Conservation (phyloP, 2,888 invertebrate species). For the Nipponacmea schrenckii region DNA sequence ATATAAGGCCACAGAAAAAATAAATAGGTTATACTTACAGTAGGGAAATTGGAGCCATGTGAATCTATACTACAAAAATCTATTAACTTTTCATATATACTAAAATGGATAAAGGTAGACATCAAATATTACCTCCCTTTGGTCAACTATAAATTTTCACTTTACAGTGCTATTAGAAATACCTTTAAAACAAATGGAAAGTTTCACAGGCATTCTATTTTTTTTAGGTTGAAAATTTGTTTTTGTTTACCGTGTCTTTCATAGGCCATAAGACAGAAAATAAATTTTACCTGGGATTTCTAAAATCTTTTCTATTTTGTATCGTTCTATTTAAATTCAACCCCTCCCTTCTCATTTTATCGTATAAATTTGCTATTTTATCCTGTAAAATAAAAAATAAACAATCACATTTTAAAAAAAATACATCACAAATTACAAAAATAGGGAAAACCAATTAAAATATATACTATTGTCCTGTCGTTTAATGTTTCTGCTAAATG, state of each 20-base stretch:
- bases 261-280: no score
- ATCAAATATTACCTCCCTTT: no score
- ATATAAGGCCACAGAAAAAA: conserved; percentile 5
- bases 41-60: conserved; percentile 94
- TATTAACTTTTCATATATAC: conserved; percentile 96
- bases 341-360: conserved; percentile 76
- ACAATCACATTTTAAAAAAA: conserved; percentile 1
- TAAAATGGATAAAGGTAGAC: conserved; percentile 33
- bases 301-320: conserved; percentile 90
- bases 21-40: conserved; percentile 66
- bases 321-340: conserved; percentile 90
- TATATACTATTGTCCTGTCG: no score
- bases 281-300: conserved; percentile 80
- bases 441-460: no score
- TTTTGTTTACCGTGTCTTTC: no score
- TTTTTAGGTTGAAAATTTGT: no score
- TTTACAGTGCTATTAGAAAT: no score
- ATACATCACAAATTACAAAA: no score
- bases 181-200: no score
- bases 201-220: no score
- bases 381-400: conserved; percentile 71
- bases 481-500: no score
- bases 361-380: conserved; percentile 81
- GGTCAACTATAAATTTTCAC: no score
- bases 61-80: conserved; percentile 95